Conservation (phyloP, 2,888 invertebrate genomes). For the Drosophila algonquin region DNA sequence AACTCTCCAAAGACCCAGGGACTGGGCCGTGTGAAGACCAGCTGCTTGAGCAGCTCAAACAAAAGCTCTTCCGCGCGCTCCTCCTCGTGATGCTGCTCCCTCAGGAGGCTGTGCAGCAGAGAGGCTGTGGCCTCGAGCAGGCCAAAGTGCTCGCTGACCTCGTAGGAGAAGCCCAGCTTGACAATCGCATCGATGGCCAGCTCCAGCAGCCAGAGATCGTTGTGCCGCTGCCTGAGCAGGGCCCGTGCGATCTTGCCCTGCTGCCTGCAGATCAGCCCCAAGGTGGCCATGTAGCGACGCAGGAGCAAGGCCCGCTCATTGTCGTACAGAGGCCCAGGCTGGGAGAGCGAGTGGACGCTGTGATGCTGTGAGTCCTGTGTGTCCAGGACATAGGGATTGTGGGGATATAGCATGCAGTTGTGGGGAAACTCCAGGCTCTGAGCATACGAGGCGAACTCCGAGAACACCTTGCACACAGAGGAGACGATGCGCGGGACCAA, state of each 20-base stretch:
- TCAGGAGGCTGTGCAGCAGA: conserved; percentile 64
- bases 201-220: conserved; percentile 72
- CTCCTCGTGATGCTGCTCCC: neutral
- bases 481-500: conserved; percentile 31
- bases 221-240: conserved; percentile 64
- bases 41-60: conserved; percentile 74
- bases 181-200: conserved; percentile 73
- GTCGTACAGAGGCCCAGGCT: conserved; percentile 61
- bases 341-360: conserved; percentile 49
- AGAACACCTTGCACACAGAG: conserved; percentile 73
- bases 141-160: conserved; percentile 79
- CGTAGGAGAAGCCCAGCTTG: conserved; percentile 78
- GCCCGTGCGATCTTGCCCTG: conserved; percentile 53
- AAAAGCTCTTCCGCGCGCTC: conserved; percentile 53
- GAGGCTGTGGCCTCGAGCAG: conserved; percentile 73
- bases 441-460: conserved; percentile 80
- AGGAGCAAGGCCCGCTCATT: conserved; percentile 73
- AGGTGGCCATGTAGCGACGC: conserved; percentile 76
- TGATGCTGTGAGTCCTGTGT: conserved; percentile 12
- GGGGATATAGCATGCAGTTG: conserved; percentile 70
- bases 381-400: conserved; percentile 65
- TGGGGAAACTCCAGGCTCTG: conserved; percentile 77
- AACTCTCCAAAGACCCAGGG: conserved; percentile 78
- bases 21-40: conserved; percentile 79
- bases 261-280: conserved; percentile 71